Base-by-base conservation (phyloP, 2,888 invertebrate genomes). In the Macropis europaea region DNA sequence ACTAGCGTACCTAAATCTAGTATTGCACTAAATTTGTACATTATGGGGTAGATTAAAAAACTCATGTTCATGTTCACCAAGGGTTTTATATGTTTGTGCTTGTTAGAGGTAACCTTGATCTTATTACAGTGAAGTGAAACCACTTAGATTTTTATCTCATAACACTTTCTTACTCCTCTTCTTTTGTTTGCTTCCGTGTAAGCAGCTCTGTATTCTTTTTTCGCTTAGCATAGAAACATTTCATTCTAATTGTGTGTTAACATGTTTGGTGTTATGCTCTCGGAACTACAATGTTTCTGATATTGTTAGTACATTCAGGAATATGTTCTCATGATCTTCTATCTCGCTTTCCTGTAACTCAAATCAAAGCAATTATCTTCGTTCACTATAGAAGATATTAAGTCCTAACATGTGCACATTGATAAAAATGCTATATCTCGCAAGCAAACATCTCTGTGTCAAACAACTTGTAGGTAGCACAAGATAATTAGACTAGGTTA, bases 381-480 rank as follows among this genome's bases (percentile, higher is more conserved):
- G 3, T 40, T 63, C 26, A 43, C 50, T 60, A 30, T 42, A 40
- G 24, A 42, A 19, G n/a, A 28, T 28, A 6, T 32, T 3, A 4
- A 64, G 67, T 77, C 74, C 69, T 61, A 68, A n/a, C n/a, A 73
- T 47, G 61, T 66, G 77, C 82, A 74, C 76, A 69, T 76, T 70
- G 59, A 69, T 63, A 42, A 52, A 56, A 32, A 64, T 34, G 62
- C 52, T 56, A 60, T 47, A 54, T 45, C 26, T 42, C 13, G 45
- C 66, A 53, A 62, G 32, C n/a, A 59, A 50, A 60, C n/a, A n/a
- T 64, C 63, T 73, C 77, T 72, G 68, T 57, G 43, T 60, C 62
- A 77, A 81, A 79, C 81, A 84, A 83, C 84, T 84, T 83, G 84
- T 82, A 81, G 84, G 83, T 85, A 84, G 83, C 84, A 72, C 50